Conservation (phyloP, 1,140 invertebrate genomes). For the Pachypeltis micranthus region DNA sequence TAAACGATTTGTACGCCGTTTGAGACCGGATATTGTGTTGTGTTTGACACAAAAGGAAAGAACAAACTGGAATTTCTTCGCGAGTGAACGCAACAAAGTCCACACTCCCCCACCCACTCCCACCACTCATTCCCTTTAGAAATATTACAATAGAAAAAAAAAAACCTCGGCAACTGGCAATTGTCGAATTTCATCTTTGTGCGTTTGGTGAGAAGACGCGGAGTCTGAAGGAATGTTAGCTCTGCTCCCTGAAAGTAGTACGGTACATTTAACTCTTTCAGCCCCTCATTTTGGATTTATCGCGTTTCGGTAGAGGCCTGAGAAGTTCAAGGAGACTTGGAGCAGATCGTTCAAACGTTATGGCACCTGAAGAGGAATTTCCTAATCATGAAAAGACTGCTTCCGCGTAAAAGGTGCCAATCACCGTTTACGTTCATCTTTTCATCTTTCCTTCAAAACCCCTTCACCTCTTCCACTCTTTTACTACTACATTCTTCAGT, state of each 20-base stretch:
- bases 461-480: too few species aligned
- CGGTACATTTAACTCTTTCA: slow-evolving; percentile 9
- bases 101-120: too few species aligned
- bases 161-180: not conserved
- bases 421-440: too few species aligned
- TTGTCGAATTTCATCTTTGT: not conserved
- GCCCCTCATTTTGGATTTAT: slow-evolving; percentile 2
- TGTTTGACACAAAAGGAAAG: too few species aligned
- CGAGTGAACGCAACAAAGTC: too few species aligned
- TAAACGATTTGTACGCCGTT: too few species aligned
- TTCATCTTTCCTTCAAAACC: too few species aligned
- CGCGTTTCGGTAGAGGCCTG: too few species aligned
- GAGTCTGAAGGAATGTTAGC: not conserved
- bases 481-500: too few species aligned
- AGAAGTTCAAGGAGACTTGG: too few species aligned
- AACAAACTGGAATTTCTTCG: not conserved
- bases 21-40: too few species aligned
- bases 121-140: too few species aligned
- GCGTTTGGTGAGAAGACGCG: not conserved
- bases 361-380: not conserved
- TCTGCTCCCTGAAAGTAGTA: not conserved
- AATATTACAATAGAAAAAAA: slow-evolving; percentile 4
- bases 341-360: not conserved
- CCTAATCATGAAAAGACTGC: not conserved
- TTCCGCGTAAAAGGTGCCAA: not conserved